phyloP scores from a whole-genome alignment of 1,140 invertebrate genomes.

The Hyphantria cunea region DNA sequence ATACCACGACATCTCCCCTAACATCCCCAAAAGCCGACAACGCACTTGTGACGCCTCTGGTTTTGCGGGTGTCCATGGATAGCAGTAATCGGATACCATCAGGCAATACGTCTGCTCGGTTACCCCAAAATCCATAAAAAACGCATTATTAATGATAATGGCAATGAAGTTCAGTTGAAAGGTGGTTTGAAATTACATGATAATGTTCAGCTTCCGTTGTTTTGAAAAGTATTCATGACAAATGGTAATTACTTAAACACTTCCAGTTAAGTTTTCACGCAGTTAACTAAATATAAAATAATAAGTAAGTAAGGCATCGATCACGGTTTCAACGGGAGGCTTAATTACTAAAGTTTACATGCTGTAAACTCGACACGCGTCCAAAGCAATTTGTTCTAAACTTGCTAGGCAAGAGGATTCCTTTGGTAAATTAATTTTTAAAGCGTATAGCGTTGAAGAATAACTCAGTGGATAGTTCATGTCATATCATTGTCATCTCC shows the following conservation, averaged over 20 bases:
- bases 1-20: too few species aligned
- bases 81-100: too few species aligned
- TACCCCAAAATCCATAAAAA: too few species aligned
- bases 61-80: too few species aligned
- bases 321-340: slow-evolving; percentile 13
- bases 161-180: background rate
- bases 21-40: too few species aligned
- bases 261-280: background rate
- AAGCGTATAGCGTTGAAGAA: background rate
- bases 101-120: too few species aligned
- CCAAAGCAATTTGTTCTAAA: slow-evolving; percentile 26
- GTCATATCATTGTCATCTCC: background rate
- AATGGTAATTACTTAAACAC: too few species aligned
- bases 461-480: background rate
- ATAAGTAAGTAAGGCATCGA: slow-evolving; percentile 23
- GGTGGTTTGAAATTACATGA: too few species aligned
- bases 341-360: slow-evolving; percentile 33
- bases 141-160: too few species aligned
- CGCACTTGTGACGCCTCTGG: too few species aligned
- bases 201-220: too few species aligned
- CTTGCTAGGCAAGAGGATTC: slow-evolving; percentile 20
- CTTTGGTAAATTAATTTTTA: slow-evolving; percentile 12
- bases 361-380: slow-evolving; percentile 18
- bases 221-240: too few species aligned
- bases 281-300: slow-evolving; percentile 16